Evolutionary conservation across 2,888 invertebrate species (phyloP), one percentile per base, ranked within the genome.

Genomic region (Sclerodermus sp.): DNA sequence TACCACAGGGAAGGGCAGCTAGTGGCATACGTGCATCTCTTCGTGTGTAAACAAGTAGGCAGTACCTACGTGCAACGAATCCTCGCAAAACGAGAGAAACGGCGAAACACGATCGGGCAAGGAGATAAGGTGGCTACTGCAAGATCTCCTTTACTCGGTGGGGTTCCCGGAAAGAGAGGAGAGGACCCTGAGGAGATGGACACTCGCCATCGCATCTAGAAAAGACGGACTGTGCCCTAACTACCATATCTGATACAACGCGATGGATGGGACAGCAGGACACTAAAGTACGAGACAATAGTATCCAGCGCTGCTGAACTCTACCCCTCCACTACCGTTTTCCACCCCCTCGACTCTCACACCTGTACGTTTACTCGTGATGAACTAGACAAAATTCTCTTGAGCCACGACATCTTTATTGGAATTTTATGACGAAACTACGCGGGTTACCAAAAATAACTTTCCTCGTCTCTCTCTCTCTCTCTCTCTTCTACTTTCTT

Each of bases 161-260:
- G 62, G 61, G 64, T 74, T 74, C 70, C 69, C 63, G 66, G 74
- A 73, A 73, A 69, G 62, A 64, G 60, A 63, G 55, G 58, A 45
- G 53, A 46, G 42, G 49, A 49, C 41, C 29, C 30, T 16, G 13
- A 40, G 38, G 58, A 59, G 62, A 69, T 57, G 66, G 58, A 66
- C 62, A 63, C 66, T 60, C 62, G 66, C 59, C 64, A 64, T 70
- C 67, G 69, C 68, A 68, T 66, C 69, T 70, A 64, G 65, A 56
- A 54, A 51, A 67, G 68, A 70, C 70, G 70, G 60, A 57, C 65
- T 48, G 57, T 59, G 62, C 4, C 23, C 23, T 61, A 60, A 64
- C 60, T 61, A 59, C 53, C 47, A 56, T 70, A 70, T 68, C 68
- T 67, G 68, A 68, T 70, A 67, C 64, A 58, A 58, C 61, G 58